Conservation (phyloP, 2,797 vertebrate genomes). For the Vespertilio murinus region DNA sequence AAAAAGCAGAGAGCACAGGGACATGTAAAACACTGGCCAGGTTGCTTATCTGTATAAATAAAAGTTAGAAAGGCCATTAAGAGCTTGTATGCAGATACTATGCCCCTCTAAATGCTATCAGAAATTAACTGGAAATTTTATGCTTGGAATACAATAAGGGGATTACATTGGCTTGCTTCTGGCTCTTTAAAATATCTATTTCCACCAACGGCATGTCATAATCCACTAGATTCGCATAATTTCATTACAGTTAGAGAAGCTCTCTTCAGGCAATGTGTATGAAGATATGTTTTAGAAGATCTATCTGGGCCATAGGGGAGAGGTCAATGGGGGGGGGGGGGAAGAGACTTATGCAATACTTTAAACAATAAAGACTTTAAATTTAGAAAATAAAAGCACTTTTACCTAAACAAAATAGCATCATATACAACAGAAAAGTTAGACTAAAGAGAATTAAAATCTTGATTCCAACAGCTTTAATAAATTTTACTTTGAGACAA, state of each 20-base stretch:
- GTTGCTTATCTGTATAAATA: background rate
- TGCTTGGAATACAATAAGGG: background rate
- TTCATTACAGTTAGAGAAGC: conserved; percentile 27
- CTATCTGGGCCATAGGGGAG: background rate
- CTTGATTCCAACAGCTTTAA: background rate
- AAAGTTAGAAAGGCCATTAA: background rate
- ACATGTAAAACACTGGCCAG: background rate
- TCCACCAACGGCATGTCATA: conserved; percentile 55
- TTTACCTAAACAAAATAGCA: background rate
- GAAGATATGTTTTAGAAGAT: background rate
- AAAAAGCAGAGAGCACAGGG: conserved; percentile 10
- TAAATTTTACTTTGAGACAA: background rate
- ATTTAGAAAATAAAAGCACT: too few species aligned
- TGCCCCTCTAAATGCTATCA: background rate
- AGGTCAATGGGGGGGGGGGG: too few species aligned
- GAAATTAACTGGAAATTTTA: conserved; percentile 51
- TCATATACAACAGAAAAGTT: background rate
- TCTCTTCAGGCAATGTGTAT: background rate
- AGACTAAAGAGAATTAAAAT: background rate
- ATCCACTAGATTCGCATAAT: conserved; percentile 63
- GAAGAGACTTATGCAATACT: too few species aligned
- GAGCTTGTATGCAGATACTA: background rate
- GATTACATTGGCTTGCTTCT: conserved; percentile 35
- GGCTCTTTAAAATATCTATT: conserved; percentile 59
- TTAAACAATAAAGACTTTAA: too few species aligned